phyloP scores from a whole-genome alignment of 2,113 vertebrate species.

The Nicator chloris region DNA sequence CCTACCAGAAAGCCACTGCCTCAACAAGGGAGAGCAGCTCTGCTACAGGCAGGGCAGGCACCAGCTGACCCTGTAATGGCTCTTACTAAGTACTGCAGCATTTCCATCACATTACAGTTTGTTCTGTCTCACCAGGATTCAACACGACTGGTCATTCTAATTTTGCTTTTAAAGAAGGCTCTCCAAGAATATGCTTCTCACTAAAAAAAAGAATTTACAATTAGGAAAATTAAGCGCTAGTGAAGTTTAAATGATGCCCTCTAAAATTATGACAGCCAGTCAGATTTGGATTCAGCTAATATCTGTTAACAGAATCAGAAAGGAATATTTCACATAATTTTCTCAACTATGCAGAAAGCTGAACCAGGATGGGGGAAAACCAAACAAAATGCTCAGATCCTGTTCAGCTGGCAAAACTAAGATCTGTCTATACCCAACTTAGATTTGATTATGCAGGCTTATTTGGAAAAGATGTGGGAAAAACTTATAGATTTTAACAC shows the following conservation, averaged over 20 bases:
- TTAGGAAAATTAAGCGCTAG: background rate
- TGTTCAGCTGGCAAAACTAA: background rate
- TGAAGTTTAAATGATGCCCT: background rate
- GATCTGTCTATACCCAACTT: background rate
- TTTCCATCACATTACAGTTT: background rate
- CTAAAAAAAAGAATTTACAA: background rate
- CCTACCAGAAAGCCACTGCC: background rate
- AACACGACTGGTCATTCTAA: background rate
- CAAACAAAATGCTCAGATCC: background rate
- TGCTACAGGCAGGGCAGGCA: background rate
- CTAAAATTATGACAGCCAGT: background rate
- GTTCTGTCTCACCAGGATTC: background rate
- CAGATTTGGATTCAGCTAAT: background rate
- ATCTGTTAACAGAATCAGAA: background rate
- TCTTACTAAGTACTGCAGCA: background rate
- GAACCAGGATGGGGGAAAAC: background rate
- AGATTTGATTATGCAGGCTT: background rate
- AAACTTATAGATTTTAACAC: background rate
- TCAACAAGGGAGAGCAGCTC: fast-evolving
- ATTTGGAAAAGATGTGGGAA: background rate
- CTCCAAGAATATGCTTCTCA: background rate
- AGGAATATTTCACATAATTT: background rate
- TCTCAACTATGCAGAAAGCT: background rate
- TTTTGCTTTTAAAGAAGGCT: background rate
- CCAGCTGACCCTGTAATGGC: background rate